Conservation (phyloP, 2,113 vertebrate genomes). For the Turdus rufiventris region DNA sequence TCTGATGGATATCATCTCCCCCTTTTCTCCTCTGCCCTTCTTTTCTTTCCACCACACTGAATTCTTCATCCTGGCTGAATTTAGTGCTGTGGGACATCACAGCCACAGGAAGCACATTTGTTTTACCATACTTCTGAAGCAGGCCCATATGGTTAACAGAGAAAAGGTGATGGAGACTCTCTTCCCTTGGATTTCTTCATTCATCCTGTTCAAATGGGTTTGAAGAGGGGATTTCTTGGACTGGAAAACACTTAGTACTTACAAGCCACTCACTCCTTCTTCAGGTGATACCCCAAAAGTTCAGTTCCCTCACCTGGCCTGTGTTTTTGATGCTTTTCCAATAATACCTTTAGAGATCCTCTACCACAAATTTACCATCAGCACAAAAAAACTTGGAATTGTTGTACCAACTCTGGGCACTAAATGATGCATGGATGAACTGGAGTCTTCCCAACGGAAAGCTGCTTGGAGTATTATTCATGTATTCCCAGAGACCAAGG, state of each 20-base stretch:
- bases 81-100: background rate
- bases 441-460: background rate
- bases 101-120: background rate
- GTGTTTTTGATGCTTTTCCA: background rate
- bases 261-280: background rate
- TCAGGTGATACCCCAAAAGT: background rate
- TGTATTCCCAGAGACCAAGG: background rate
- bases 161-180: background rate
- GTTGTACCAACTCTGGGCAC: background rate
- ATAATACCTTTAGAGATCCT: background rate
- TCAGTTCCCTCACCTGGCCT: background rate
- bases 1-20: background rate
- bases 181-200: background rate
- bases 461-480: background rate
- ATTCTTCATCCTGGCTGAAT: background rate
- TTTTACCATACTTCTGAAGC: background rate
- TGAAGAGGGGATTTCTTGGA: background rate
- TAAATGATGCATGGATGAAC: background rate
- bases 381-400: background rate
- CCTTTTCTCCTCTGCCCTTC: background rate
- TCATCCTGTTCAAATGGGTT: background rate
- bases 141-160: accelerated
- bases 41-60: background rate
- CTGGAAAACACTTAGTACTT: background rate
- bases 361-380: background rate